Percentiles rank a stretch among this genome's conserved stretches.
phyloP scores from a whole-genome alignment of 2,113 vertebrate genomes.

The Coturnix japonica region DNA sequence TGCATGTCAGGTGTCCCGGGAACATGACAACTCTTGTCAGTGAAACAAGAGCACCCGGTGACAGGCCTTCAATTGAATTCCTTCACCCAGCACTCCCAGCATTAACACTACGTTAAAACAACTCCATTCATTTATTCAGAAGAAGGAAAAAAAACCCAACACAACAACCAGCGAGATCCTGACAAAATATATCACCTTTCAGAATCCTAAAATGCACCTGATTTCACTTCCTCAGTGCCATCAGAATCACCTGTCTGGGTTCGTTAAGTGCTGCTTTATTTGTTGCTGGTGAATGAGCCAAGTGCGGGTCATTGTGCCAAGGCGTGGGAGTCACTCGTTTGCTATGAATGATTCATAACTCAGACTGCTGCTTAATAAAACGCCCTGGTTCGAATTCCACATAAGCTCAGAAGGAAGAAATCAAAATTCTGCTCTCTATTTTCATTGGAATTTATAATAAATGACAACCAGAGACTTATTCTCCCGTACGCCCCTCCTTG shows the following conservation, averaged over 20 bases:
- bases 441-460: slow-evolving; percentile 42
- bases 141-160: background rate
- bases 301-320: slow-evolving; percentile 56
- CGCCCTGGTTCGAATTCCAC: background rate
- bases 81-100: slow-evolving; percentile 55
- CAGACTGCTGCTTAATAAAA: slow-evolving; percentile 31
- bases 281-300: slow-evolving; percentile 59
- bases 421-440: slow-evolving; percentile 21
- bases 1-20: slow-evolving; percentile 64
- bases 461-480: background rate
- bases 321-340: slow-evolving; percentile 33
- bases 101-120: slow-evolving; percentile 63
- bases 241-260: slow-evolving; percentile 59
- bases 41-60: slow-evolving; percentile 65
- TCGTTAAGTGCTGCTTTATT: slow-evolving; percentile 60
- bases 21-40: slow-evolving; percentile 76
- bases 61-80: slow-evolving; percentile 71
- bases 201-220: slow-evolving; percentile 41
- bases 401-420: slow-evolving; percentile 37
- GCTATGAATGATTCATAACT: slow-evolving; percentile 37
- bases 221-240: slow-evolving; percentile 26
- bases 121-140: slow-evolving; percentile 72
- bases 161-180: slow-evolving; percentile 8
- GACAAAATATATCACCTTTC: slow-evolving; percentile 49
- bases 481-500: rapidly evolving